phyloP scores from a whole-genome alignment of 2,888 invertebrate species.

The Carcina quercana region DNA sequence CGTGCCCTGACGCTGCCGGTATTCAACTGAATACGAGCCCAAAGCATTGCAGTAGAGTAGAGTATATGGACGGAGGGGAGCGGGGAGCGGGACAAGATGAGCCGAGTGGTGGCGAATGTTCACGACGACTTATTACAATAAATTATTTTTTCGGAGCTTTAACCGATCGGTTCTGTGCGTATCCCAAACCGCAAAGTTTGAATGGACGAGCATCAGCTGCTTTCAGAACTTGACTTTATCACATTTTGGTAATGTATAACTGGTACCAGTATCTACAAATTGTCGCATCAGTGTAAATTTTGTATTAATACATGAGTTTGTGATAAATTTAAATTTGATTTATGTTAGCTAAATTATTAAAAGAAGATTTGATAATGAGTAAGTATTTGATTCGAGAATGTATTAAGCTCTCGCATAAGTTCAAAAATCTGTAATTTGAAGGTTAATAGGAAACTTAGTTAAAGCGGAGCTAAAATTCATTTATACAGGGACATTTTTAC shows the following conservation, averaged over 20 bases:
- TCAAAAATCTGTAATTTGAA: too few species aligned
- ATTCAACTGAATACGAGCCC: constrained; percentile 62
- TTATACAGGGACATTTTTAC: constrained; percentile 12
- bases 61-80: constrained; percentile 52
- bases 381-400: too few species aligned
- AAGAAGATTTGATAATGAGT: too few species aligned
- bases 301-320: too few species aligned
- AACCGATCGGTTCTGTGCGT: constrained; percentile 53
- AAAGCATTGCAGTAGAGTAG: constrained; percentile 63
- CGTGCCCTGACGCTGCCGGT: constrained; percentile 62
- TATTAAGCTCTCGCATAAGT: too few species aligned
- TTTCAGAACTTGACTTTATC: constrained; percentile 19
- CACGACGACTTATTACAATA: constrained; percentile 72
- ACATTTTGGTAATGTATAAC: constrained; percentile 7
- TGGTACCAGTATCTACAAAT: too few species aligned
- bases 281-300: too few species aligned
- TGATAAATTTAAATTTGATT: too few species aligned
- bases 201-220: constrained; percentile 52
- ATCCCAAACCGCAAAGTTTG: constrained; percentile 50
- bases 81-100: constrained; percentile 52
- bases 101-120: constrained; percentile 69
- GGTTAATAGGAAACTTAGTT: not conserved
- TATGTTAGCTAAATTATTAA: too few species aligned
- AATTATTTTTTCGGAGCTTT: constrained; percentile 68
- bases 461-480: constrained; percentile 2